Base-by-base conservation (phyloP, 2,888 invertebrate genomes). In the Mythimna lalbum region DNA sequence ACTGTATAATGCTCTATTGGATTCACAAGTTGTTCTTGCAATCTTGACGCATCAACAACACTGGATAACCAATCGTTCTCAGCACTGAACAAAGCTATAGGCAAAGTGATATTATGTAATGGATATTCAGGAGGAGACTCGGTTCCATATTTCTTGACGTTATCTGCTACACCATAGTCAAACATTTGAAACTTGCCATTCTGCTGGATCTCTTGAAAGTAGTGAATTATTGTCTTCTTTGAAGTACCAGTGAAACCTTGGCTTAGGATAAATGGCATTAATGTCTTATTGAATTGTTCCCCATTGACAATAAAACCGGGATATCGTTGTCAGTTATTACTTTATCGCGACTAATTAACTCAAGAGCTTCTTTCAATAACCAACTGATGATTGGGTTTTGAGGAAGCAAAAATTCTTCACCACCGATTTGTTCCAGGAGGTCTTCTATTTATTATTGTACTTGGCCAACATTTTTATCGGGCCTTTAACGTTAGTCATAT, bases 171-270 rank as follows among this genome's bases (percentile, higher is more conserved):
- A 0, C 98, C 98, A 83, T 97, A 98, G 89, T 98, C 98, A 83
- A 96, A 98, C 87, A 96, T 96, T 84, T 97, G 97, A 84, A 98
- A 98, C 69, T 95, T 93, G 0, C 96, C 96, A 17, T 88, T 77
- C 39, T 91, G 94, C n/a, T 90, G 84, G 12, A 97, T 96, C 89
- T 96, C 96, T 89, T 97, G 97, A 0, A 96, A 96, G 81, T 96
- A 98, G 90, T 98, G 98, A 1, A 97, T 88, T 14, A 98, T 83
- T 0, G 98, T 97, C 90, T 97, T 97, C 0, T 97, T 96, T 0
- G 98, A 98, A 0, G 97, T 97, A 0, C 98, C 98, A 0, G 98
- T 97, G 0, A 98, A 98, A 0, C 96, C 95, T 77, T 98, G 97
- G 17, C 96, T 94, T 53, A 98, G 88, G 73, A 98, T 97, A 0